Evolutionary conservation across 2,888 invertebrate genomes (phyloP).

Genomic region (Amiota minor): DNA sequence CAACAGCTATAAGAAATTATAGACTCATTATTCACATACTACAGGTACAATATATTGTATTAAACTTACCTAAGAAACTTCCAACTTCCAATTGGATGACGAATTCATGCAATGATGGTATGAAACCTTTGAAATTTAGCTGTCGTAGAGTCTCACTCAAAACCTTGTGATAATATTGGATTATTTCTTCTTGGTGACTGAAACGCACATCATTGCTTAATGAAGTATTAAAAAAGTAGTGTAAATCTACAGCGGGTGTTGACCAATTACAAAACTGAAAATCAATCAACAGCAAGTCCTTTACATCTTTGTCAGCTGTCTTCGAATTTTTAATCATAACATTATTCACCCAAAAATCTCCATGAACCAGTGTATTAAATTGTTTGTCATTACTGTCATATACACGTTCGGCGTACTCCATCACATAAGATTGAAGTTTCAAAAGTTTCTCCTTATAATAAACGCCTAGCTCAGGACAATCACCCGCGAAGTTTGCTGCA

Average conservation of each 20-base stretch:
- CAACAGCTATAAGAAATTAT: constrained; percentile 50
- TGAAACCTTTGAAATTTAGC: constrained; percentile 57
- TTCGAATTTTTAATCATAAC: constrained; percentile 56
- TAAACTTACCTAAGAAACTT: constrained; percentile 61
- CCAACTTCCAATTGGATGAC: constrained; percentile 62
- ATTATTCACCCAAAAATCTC: constrained; percentile 71
- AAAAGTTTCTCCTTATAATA: constrained; percentile 63
- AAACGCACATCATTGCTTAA: constrained; percentile 47
- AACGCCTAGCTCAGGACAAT: constrained; percentile 58
- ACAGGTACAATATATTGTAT: no score
- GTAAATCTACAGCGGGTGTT: constrained; percentile 56
- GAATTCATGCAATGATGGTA: constrained; percentile 66
- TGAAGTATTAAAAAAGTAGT: constrained; percentile 56
- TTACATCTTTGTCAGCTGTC: constrained; percentile 14
- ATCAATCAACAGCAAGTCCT: constrained; percentile 64
- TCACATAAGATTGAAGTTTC: constrained; percentile 55
- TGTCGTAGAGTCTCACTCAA: constrained; percentile 57
- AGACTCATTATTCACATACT: background rate
- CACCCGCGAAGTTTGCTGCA: constrained; percentile 58
- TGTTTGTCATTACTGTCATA: constrained; percentile 50
- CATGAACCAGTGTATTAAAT: constrained; percentile 65
- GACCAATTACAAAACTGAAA: constrained; percentile 55
- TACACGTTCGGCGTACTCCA: constrained; percentile 63
- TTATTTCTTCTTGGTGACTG: constrained; percentile 48
- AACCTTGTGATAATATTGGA: constrained; percentile 63